These are phyloP conservation scores for Sitta carolinensis DNA, from an alignment of 2,797 vertebrate genomes.

Conservation along the genomic window DNA sequence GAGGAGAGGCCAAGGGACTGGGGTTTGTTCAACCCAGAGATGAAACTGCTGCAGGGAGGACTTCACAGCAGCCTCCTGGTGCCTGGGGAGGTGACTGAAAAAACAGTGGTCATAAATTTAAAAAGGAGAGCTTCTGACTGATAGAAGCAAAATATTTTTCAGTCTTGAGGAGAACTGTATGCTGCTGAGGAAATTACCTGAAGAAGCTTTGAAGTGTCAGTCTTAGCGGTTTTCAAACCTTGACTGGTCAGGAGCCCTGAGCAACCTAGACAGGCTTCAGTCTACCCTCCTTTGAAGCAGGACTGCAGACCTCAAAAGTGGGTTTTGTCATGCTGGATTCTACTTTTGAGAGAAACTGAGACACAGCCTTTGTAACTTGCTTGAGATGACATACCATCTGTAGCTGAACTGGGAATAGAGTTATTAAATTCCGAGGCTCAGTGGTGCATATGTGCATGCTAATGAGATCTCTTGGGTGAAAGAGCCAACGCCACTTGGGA, in stretches of 20 bases:
- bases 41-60: rapidly evolving
- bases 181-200: background rate
- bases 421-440: constrained; percentile 62
- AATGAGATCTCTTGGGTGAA: constrained; percentile 68
- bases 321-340: background rate
- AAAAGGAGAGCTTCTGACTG: background rate
- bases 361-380: background rate
- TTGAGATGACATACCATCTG: constrained; percentile 52
- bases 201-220: background rate
- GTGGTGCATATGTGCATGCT: constrained; percentile 61
- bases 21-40: background rate
- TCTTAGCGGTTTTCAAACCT: background rate
- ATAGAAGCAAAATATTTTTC: background rate
- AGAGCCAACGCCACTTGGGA: constrained; percentile 40
- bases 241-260: background rate
- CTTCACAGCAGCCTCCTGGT: background rate
- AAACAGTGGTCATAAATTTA: background rate
- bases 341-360: background rate
- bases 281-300: background rate
- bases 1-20: background rate
- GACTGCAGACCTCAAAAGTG: background rate
- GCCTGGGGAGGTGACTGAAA: background rate
- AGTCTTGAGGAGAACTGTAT: background rate
- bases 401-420: constrained; percentile 59
- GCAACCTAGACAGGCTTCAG: background rate